Base-by-base conservation (phyloP, 1,140 invertebrate genomes). In the Calosoma granatense region DNA sequence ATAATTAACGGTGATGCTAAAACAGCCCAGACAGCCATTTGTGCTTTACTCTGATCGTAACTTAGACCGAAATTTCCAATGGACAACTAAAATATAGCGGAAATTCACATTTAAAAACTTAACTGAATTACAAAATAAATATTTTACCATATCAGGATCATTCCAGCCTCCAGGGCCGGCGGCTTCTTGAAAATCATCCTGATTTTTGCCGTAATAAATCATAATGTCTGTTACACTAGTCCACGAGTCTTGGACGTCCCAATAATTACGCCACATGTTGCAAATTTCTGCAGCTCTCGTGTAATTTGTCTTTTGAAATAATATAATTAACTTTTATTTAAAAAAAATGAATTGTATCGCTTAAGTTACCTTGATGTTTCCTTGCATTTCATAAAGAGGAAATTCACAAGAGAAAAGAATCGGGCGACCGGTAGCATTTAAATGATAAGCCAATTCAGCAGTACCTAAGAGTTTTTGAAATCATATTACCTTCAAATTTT, bases 1-100 rank as follows among this genome's bases (percentile, higher is more conserved):
- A 96, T 92, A 11, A 95, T 81, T 0, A 96, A 72, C 0, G 93
- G 93, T 0, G 92, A 87, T 0, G 92, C 89, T 71, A 93, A 76
- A 47, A 96, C 83, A 1, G 88, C 82, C 93, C 93, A 96, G 58
- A 96, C 77, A 0, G 90, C 88, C 87, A 96, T 91, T 76, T 96
- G 93, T 0, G 84, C 76, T 68, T 85, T 81, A 54, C 87, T 82
- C 74, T 95, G 90, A 59, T 90, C 87, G 60, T 82, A 79, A 55
- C 86, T 90, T 15, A 96, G 69, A 1, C 90, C 92, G 72, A 80
- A 92, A 70, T 96, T 93, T n/a, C 93, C 93, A 64, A 92, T 81
- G 11, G 93, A 73, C 17, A 92, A 70, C 86, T 88, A 67, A 20
- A 58, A 51, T 53, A 58, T 56, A 41, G n/a, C n/a, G n/a, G n/a